Evolutionary conservation across 1,140 invertebrate species (phyloP).

Genomic region (Cecropterus lyciades): DNA sequence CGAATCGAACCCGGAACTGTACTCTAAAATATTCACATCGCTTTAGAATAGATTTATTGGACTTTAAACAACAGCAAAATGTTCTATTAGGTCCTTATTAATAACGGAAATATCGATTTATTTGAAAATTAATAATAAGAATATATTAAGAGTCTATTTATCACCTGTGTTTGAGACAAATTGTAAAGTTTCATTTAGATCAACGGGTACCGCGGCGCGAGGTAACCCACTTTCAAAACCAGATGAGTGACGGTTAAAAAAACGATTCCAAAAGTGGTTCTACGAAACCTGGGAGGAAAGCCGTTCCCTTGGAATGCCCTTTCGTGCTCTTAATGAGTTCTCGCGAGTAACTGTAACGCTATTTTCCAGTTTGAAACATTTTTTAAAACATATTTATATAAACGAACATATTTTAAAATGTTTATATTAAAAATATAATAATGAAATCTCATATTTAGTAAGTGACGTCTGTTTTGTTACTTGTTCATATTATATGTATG

Average conservation of each 20-base stretch:
- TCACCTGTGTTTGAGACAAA: constrained; percentile 1
- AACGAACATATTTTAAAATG: no score
- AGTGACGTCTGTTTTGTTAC: no score
- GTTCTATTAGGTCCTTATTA: no score
- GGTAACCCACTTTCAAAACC: constrained; percentile 24
- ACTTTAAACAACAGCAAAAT: no score
- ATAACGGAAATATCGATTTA: no score
- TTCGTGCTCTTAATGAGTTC: constrained; percentile 19
- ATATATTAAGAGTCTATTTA: background rate
- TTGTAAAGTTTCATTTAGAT: background rate
- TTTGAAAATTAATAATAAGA: no score
- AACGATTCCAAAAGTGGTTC: constrained; percentile 23
- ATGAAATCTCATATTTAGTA: no score
- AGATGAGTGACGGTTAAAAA: constrained; percentile 21
- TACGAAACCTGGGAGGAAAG: constrained; percentile 20
- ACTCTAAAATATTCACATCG: background rate
- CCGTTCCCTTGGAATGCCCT: constrained; percentile 17
- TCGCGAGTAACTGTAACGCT: constrained; percentile 6
- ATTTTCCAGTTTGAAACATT: background rate
- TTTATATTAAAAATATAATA: no score
- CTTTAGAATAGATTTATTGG: no score
- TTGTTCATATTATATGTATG: no score
- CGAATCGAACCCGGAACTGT: no score
- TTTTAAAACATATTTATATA: no score
- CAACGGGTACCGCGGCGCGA: constrained; percentile 2